phyloP scores from a whole-genome alignment of 2,113 vertebrate genomes.

The Amblyornis subalaris region DNA sequence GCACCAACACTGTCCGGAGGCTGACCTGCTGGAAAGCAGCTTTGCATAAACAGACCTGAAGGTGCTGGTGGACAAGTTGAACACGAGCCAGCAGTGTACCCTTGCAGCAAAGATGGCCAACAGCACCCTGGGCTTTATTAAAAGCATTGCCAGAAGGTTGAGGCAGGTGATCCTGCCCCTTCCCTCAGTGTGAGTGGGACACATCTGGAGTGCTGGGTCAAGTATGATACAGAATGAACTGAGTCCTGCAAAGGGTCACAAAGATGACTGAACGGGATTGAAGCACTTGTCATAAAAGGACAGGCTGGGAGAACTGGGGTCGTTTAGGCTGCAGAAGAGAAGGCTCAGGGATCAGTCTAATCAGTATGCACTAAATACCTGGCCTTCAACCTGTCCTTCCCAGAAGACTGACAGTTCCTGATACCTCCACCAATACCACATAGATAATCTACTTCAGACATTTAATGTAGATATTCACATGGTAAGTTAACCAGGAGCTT shows the following conservation, averaged over 20 bases:
- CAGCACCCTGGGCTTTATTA: not conserved
- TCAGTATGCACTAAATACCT: not conserved
- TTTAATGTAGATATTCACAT: not conserved
- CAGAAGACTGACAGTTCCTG: not conserved
- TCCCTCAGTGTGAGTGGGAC: not conserved
- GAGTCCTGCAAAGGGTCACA: not conserved
- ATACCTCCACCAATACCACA: not conserved
- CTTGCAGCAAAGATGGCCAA: not conserved
- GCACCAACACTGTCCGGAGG: not conserved
- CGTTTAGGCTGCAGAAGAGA: not conserved
- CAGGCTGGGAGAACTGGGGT: not conserved
- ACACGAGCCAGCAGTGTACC: fast-evolving
- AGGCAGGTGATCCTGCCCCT: not conserved
- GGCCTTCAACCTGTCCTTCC: not conserved
- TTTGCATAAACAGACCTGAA: not conserved
- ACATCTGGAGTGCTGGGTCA: not conserved
- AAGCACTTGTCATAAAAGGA: not conserved
- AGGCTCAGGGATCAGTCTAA: not conserved
- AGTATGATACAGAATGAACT: fast-evolving
- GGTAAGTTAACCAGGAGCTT: not conserved
- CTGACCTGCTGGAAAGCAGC: not conserved
- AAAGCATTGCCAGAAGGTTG: not conserved
- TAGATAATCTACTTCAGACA: not conserved
- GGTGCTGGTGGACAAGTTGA: not conserved
- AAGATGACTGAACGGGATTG: fast-evolving